These are phyloP conservation scores for Podiceps cristatus DNA, from an alignment of 2,113 vertebrate genomes.

Conservation along the genomic window DNA sequence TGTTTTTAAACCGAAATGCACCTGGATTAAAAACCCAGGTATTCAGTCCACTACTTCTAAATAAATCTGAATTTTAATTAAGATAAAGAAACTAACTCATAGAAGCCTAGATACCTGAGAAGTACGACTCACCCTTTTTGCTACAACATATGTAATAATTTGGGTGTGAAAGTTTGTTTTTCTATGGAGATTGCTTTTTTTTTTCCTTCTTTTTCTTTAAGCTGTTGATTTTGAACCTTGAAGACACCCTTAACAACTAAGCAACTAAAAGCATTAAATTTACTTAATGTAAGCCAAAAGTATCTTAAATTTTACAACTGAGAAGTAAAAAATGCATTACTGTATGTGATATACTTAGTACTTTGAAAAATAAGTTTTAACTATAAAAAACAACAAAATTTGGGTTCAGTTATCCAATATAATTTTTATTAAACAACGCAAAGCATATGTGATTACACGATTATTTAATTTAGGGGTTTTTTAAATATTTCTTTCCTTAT, in stretches of 20 bases:
- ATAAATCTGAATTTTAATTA: neutral
- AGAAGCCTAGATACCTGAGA: neutral
- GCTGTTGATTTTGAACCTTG: neutral
- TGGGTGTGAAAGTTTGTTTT: neutral
- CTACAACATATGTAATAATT: neutral
- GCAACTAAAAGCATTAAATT: neutral
- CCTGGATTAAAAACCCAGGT: neutral
- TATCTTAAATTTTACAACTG: neutral
- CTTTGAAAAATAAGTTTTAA: neutral
- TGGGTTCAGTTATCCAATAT: neutral
- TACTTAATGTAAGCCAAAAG: neutral
- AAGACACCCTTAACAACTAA: neutral
- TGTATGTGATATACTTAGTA: neutral
- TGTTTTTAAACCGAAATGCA: neutral
- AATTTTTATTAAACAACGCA: slow-evolving; percentile 24
- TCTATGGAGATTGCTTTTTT: neutral
- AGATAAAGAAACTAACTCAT: neutral
- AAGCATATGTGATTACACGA: neutral
- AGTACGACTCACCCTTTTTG: neutral
- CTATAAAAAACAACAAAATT: neutral
- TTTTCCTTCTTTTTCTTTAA: neutral
- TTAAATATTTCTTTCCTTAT: slow-evolving; percentile 1
- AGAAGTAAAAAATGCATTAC: neutral
- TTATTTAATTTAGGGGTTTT: neutral
- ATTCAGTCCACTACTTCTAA: slow-evolving; percentile 9